Evolutionary conservation across 2,113 vertebrate genomes (phyloP).

Genomic region (Crypturellus undulatus): DNA sequence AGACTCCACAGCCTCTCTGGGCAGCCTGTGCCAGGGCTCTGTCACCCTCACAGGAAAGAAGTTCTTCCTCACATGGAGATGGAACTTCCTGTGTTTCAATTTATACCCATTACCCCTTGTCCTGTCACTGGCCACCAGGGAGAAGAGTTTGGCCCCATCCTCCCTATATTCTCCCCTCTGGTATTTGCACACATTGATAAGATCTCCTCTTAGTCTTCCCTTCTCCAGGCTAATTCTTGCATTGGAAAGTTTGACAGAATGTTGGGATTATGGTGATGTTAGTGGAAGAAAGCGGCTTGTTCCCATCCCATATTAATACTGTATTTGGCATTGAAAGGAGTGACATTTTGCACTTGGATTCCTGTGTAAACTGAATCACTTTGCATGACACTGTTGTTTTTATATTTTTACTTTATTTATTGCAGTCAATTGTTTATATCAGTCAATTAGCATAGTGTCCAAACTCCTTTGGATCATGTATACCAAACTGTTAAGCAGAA

Average conservation of each 20-base stretch:
- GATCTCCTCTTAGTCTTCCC: too few species aligned
- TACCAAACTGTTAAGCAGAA: constrained; percentile 2
- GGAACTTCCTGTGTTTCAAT: too few species aligned
- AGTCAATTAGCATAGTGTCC: constrained; percentile 6
- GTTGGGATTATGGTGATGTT: neutral
- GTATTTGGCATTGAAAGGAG: neutral
- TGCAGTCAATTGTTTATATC: constrained; percentile 11
- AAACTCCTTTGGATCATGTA: constrained; percentile 15
- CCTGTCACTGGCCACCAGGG: too few species aligned
- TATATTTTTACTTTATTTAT: constrained; percentile 43
- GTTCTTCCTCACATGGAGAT: too few species aligned
- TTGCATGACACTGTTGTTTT: constrained; percentile 8
- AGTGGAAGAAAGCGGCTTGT: neutral
- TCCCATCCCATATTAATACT: constrained; percentile 8
- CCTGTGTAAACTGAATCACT: constrained; percentile 16
- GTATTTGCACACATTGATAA: too few species aligned
- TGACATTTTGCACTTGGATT: constrained; percentile 13
- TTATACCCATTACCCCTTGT: too few species aligned
- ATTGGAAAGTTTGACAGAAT: neutral
- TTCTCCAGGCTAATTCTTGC: neutral
- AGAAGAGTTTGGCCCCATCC: too few species aligned
- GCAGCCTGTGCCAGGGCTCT: too few species aligned
- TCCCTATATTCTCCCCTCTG: too few species aligned
- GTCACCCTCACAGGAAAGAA: too few species aligned
- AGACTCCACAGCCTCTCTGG: too few species aligned